These are phyloP conservation scores for Toxostoma redivivum DNA, from an alignment of 2,113 vertebrate genomes.

Conservation along the genomic window DNA sequence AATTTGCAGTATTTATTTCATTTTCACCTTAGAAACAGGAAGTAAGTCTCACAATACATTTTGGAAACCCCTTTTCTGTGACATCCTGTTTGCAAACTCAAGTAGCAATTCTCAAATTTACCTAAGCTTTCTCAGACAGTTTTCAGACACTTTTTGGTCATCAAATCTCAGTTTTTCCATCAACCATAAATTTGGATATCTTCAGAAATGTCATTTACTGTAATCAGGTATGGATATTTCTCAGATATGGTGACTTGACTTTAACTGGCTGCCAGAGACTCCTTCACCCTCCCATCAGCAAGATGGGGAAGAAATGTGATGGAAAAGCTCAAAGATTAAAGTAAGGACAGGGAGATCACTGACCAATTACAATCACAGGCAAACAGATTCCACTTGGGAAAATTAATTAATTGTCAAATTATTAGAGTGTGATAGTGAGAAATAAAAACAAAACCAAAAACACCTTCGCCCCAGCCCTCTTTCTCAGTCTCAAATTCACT, in stretches of 20 bases:
- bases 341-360: neutral
- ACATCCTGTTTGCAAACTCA: neutral
- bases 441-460: neutral
- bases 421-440: neutral
- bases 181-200: neutral
- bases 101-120: neutral
- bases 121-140: neutral
- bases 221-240: neutral
- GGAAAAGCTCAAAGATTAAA: neutral
- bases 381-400: neutral
- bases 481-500: neutral
- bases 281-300: neutral
- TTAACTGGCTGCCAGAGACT: neutral
- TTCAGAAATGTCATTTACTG: neutral
- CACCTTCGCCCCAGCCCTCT: neutral
- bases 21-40: neutral
- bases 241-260: rapidly evolving
- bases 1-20: neutral
- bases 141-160: neutral
- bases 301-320: neutral
- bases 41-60: neutral
- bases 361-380: neutral
- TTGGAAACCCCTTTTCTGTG: neutral
- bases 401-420: neutral
- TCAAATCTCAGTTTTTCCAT: neutral